These are phyloP conservation scores for Sebastiscus tertius DNA, from an alignment of 2,797 vertebrate genomes.

Conservation along the genomic window DNA sequence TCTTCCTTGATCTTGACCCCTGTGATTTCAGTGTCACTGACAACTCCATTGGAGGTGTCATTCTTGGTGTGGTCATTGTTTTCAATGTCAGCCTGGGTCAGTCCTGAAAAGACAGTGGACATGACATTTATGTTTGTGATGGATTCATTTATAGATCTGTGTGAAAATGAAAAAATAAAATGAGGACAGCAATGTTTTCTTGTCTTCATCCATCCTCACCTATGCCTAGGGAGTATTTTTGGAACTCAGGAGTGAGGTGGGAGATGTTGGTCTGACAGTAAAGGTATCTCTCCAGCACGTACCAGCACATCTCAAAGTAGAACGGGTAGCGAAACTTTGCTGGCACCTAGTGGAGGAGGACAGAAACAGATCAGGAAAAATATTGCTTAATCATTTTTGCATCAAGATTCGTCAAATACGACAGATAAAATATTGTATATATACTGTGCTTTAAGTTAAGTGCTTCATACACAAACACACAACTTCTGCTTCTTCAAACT, in stretches of 20 bases:
- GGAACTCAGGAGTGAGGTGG: slow-evolving; percentile 95
- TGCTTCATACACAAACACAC: not conserved
- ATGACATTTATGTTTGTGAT: not conserved
- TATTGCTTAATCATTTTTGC: not conserved
- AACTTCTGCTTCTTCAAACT: not conserved
- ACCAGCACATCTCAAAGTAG: slow-evolving; percentile 99
- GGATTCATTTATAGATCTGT: not conserved
- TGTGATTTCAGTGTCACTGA: slow-evolving; percentile 63
- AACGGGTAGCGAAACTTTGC: slow-evolving; percentile 98
- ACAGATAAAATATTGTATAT: not conserved
- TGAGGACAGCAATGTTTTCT: not conserved
- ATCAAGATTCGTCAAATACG: not conserved
- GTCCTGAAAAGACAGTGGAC: slow-evolving; percentile 77
- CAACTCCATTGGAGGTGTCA: slow-evolving; percentile 42
- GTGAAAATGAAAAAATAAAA: not conserved
- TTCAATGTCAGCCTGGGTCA: slow-evolving; percentile 83
- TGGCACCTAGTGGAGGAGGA: slow-evolving; percentile 86
- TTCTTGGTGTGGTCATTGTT: slow-evolving; percentile 23
- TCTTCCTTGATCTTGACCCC: slow-evolving; percentile 46
- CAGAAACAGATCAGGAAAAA: not conserved
- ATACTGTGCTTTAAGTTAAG: not conserved
- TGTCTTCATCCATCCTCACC: slow-evolving; percentile 80
- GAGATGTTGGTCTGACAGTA: slow-evolving; percentile 94
- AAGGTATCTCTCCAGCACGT: slow-evolving; percentile 95
- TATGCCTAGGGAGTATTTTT: slow-evolving; percentile 94